A percentile compares a stretch with the other conserved stretches of the same genome.
phyloP scores from a whole-genome alignment of 2,113 vertebrate genomes.

The Suncus etruscus region DNA sequence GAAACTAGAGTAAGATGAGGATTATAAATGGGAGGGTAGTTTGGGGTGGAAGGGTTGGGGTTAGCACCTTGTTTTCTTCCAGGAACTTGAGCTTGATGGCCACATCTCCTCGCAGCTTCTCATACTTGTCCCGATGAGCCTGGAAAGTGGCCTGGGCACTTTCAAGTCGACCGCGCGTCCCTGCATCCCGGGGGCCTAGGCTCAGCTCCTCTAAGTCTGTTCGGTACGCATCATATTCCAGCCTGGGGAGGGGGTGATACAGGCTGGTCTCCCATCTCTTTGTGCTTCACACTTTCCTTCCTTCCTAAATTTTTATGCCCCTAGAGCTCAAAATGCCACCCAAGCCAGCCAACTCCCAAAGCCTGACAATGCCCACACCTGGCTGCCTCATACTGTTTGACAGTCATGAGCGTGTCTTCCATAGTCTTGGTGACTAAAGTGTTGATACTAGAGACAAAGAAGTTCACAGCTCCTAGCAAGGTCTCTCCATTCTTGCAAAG shows the following conservation, averaged over 20 bases:
- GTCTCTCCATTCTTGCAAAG: constrained; percentile 98
- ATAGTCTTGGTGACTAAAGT: constrained; percentile 98
- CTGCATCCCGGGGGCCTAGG: constrained; percentile 93
- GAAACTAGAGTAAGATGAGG: not conserved
- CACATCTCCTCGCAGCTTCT: constrained; percentile 95
- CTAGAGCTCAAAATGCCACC: constrained; percentile 16
- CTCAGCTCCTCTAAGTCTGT: constrained; percentile 97
- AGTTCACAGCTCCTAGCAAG: constrained; percentile 96
- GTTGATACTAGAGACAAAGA: constrained; percentile 99
- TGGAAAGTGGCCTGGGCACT: constrained; percentile 94
- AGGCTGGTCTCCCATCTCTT: constrained; percentile 30
- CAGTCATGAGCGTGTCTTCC: constrained; percentile 98
- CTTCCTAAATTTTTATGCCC: not conserved
- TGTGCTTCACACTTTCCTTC: not conserved
- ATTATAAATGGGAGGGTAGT: constrained; percentile 6
- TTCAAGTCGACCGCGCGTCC: constrained; percentile 92
- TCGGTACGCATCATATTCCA: constrained; percentile 97
- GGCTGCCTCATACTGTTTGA: constrained; percentile 97
- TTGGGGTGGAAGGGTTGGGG: constrained; percentile 69
- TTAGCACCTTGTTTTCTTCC: constrained; percentile 97
- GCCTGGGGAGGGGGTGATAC: constrained; percentile 82
- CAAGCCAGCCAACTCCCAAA: constrained; percentile 59
- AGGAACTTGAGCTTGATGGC: constrained; percentile 97
- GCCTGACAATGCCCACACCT: constrained; percentile 87
- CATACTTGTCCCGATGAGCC: constrained; percentile 96